A percentile compares a stretch with the other conserved stretches of the same genome.
phyloP scores from a whole-genome alignment of 2,113 vertebrate species.

The Mastomys natalensis region DNA sequence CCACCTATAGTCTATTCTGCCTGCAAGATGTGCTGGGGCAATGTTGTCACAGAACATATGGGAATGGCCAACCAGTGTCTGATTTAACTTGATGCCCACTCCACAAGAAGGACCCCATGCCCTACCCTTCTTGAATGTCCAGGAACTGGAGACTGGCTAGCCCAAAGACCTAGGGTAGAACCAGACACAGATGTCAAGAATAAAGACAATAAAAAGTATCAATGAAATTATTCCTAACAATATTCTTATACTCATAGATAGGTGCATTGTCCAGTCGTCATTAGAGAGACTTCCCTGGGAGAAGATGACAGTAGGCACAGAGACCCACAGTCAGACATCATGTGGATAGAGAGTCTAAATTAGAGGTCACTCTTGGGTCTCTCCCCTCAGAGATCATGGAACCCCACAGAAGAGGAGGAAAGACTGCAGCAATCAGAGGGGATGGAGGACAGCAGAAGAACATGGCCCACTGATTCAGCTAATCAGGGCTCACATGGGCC shows the following conservation, averaged over 20 bases:
- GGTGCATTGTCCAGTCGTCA: neutral
- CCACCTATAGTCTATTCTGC: no score
- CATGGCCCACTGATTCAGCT: neutral
- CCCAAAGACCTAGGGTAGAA: neutral
- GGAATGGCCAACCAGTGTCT: no score
- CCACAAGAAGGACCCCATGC: neutral
- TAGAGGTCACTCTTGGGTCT: neutral
- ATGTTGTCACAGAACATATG: no score
- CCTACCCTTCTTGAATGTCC: neutral
- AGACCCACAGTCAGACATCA: neutral
- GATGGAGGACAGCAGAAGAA: neutral
- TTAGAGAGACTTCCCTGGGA: neutral
- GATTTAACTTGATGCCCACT: neutral
- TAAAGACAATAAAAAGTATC: neutral
- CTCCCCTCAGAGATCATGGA: neutral
- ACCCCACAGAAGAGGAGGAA: neutral
- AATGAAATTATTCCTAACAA: neutral
- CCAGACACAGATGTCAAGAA: neutral
- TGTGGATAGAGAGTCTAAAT: neutral
- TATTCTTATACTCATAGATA: neutral
- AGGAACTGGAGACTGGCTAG: neutral
- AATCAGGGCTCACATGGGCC: neutral
- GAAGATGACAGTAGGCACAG: neutral
- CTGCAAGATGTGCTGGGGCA: no score
- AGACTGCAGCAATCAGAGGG: neutral